Evolutionary conservation across 2,113 vertebrate genomes (phyloP), one percentile per base, ranked within the genome.

Genomic region (Scortum barcoo): DNA sequence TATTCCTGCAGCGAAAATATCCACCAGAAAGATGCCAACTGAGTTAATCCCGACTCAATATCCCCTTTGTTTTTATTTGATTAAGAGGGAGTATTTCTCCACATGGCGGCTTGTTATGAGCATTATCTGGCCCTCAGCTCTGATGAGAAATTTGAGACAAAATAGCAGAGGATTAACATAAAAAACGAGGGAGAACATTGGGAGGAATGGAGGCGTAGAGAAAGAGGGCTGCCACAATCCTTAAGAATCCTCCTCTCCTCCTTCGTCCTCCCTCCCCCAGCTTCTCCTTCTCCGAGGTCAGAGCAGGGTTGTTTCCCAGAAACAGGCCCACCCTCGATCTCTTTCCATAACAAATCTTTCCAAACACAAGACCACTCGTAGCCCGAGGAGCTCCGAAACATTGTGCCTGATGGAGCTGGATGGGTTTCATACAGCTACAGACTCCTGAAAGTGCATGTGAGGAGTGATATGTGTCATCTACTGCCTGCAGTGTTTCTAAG

Each of bases 301-400:
- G 63, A 72, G 75, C 26, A 1, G 85, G 92, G 89, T 92, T 78
- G 72, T 61, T 89, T 93, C 92, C 72, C 91, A 92, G 91, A 91
- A 89, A 83, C 72, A 71, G 73, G 86, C 80, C 77, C 89, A 85
- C 83, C 85, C 90, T 83, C 76, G 1, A 78, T 67, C 71, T 65
- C 80, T 89, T 81, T 88, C 83, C 85, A 92, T 75, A 92, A 88
- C 90, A 93, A 90, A 86, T 83, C 67, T 57, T 44, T 66, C 57
- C 80, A 87, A 83, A 86, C 79, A 67, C 57, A 68, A 42, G 67
- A 73, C 82, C 10, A 10, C 70, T 82, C 20, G 4, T 14, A 26
- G 48, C 80, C 26, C 0, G 1, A 14, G 53, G 40, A 65, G 83
- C 63, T 22, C 20, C 40, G 7, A 26, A 48, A 72, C 63, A 17